phyloP scores from a whole-genome alignment of 2,888 invertebrate species.

The Alsophila aescularia region DNA sequence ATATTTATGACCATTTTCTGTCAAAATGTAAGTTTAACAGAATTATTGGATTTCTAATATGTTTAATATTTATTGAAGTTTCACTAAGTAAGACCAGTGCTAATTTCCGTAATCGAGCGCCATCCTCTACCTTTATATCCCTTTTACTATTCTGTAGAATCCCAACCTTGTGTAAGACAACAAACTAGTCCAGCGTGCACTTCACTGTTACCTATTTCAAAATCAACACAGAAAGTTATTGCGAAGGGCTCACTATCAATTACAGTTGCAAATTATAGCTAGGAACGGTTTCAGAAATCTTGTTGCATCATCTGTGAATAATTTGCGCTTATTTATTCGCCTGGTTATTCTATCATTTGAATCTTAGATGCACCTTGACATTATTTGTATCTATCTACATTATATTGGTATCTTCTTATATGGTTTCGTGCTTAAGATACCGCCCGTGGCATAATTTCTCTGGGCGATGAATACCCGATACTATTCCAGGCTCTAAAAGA shows the following conservation, averaged over 20 bases:
- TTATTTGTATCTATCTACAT: constrained; percentile 18
- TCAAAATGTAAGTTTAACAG: too few species aligned
- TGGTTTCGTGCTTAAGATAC: too few species aligned
- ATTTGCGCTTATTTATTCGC: constrained; percentile 7
- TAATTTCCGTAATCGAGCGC: too few species aligned
- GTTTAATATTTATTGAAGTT: too few species aligned
- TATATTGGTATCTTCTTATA: too few species aligned
- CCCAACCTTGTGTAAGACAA: not conserved
- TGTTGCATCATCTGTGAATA: constrained; percentile 13
- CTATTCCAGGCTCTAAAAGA: too few species aligned
- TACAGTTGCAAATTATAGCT: constrained; percentile 17
- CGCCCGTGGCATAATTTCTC: too few species aligned
- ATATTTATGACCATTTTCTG: too few species aligned
- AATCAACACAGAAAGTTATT: constrained; percentile 22
- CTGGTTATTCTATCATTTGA: constrained; percentile 17
- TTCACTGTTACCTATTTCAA: constrained; percentile 14
- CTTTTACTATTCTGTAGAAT: not conserved
- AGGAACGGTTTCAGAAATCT: not conserved
- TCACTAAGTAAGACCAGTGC: too few species aligned
- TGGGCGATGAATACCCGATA: too few species aligned
- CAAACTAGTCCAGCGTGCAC: not conserved
- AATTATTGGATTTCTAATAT: too few species aligned
- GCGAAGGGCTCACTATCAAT: constrained; percentile 17
- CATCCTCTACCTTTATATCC: too few species aligned
- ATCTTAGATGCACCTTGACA: constrained; percentile 30